Base-by-base conservation (phyloP, 2,888 invertebrate species). In the Leucophenga maculata region DNA sequence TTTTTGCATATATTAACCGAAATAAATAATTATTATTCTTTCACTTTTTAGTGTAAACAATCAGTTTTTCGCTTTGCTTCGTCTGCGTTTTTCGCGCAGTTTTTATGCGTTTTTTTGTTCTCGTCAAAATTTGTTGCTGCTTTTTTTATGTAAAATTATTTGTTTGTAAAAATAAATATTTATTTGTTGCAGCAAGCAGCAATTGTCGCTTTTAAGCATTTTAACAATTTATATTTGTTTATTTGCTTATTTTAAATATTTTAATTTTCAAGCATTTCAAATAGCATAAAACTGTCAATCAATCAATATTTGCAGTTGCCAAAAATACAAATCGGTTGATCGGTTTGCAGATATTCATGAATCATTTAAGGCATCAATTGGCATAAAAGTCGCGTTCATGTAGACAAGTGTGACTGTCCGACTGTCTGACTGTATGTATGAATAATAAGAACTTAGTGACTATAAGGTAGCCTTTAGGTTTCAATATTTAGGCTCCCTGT, bases 271-370 rank as follows among this genome's bases (percentile, higher is more conserved):
- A 14, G n/a, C n/a, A 52, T 48, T 54, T 48, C 60, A 69, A 18
- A 18, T 20, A 44, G 60, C 54, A 68, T 14, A 50, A 69, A 67
- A 70, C 72, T 78, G 80, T 79, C 79, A 78, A 77, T 79, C 79
- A 78, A 77, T 79, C 75, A 72, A 20, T 68, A 67, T 55, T 55
- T 55, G 55, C 55, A 52, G 8, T 52, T 52, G 18, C 16, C 16
- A 20, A 11, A 39, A 39, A 39, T 6, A 39, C 3, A 39, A 11
- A 11, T 39, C 11, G 39, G 3, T 39, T 11, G 11, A 39, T n/a
- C n/a, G n/a, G 8, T 39, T 39, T 39, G 8, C 39, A 6, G 8
- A 11, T 39, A 6, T 39, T 3, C 11, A 11, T 39, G 39, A 39
- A 6, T 39, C 8, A 39, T 39, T 39, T 39, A 1, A 39, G 11